Evolutionary conservation across 2,797 vertebrate genomes (phyloP).

Genomic region (Rhynchonycteris naso): DNA sequence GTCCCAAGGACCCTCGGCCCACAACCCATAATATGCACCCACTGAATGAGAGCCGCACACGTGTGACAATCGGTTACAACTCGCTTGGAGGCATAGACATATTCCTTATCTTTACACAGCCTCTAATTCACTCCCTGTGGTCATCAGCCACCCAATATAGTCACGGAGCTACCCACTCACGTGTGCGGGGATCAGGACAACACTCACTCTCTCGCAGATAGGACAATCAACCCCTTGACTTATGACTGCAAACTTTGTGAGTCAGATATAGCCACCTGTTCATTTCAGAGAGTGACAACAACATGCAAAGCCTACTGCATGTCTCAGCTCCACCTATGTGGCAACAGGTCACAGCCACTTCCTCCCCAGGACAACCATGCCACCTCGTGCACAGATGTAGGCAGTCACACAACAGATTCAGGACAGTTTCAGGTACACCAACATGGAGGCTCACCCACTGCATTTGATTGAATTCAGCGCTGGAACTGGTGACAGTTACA

Average conservation of each 20-base stretch:
- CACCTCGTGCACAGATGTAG: rapidly evolving
- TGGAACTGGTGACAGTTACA: rapidly evolving
- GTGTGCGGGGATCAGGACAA: background rate
- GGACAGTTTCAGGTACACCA: background rate
- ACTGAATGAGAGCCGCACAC: rapidly evolving
- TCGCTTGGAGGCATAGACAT: rapidly evolving
- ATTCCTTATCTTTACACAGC: background rate
- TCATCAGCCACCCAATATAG: rapidly evolving
- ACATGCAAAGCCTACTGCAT: rapidly evolving
- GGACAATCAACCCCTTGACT: background rate
- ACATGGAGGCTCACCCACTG: background rate
- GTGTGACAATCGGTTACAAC: rapidly evolving
- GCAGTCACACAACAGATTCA: rapidly evolving
- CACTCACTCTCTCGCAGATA: background rate
- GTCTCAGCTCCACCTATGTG: background rate
- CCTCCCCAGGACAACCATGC: background rate
- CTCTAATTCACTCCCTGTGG: background rate
- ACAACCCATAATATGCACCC: rapidly evolving
- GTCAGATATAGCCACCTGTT: background rate
- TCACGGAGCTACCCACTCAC: rapidly evolving
- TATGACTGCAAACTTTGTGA: background rate
- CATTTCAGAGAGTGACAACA: background rate
- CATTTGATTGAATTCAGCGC: rapidly evolving
- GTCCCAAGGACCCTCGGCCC: background rate
- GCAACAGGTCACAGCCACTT: background rate